Conservation (phyloP, 2,888 invertebrate species). For the Adineta ricciae region DNA sequence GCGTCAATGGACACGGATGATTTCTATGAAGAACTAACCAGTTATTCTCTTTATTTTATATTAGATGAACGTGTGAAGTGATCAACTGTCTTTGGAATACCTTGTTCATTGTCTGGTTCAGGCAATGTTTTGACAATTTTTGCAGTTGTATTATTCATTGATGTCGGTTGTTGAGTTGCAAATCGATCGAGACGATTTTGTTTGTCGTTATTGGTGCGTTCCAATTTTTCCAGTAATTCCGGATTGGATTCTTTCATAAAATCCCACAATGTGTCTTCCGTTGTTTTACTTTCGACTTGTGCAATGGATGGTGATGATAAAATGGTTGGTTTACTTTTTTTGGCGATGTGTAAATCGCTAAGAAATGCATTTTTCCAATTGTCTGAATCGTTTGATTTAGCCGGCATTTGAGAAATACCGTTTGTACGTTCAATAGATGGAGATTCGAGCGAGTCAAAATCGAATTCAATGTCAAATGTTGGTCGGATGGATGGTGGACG, state of each 20-base stretch:
- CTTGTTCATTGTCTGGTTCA: background rate
- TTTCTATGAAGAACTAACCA: too few relatives aligned
- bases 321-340: background rate
- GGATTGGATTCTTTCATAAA: conserved; percentile 7
- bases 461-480: background rate
- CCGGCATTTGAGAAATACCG: background rate
- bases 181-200: background rate
- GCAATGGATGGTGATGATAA: background rate
- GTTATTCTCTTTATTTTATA: background rate
- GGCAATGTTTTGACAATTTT: background rate
- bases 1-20: too few relatives aligned
- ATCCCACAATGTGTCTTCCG: background rate
- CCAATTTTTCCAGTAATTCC: background rate
- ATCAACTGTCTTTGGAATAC: background rate
- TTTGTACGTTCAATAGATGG: background rate
- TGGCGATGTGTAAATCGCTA: background rate
- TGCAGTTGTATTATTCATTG: background rate
- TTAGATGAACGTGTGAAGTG: background rate
- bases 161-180: background rate
- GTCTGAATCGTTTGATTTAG: background rate
- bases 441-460: background rate
- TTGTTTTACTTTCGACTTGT: background rate
- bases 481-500: background rate
- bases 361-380: background rate
- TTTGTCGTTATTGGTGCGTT: background rate